Evolutionary conservation across 2,888 invertebrate genomes (phyloP).

Genomic region (Cecidostiba fungosa): DNA sequence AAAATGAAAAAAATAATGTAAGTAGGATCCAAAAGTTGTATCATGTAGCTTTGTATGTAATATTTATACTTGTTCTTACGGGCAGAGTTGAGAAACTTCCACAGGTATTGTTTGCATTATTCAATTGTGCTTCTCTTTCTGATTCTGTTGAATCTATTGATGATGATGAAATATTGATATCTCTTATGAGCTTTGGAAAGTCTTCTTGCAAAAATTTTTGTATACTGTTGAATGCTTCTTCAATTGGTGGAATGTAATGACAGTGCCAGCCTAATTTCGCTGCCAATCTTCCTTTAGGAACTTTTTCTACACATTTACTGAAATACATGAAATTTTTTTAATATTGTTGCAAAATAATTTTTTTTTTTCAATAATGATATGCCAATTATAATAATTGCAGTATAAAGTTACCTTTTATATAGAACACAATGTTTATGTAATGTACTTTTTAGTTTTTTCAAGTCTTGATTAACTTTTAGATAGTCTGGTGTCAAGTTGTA

Average conservation of each 20-base stretch:
- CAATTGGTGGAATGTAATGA: constrained; percentile 76
- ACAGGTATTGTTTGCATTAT: constrained; percentile 68
- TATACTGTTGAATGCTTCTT: constrained; percentile 77
- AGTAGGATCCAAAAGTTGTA: not conserved
- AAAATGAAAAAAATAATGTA: constrained; percentile 68
- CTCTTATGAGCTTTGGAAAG: constrained; percentile 76
- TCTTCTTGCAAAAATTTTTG: constrained; percentile 78
- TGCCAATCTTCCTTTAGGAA: constrained; percentile 74
- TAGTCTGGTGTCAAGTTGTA: constrained; percentile 77
- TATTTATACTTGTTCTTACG: constrained; percentile 68
- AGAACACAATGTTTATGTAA: constrained; percentile 75
- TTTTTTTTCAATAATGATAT: not conserved
- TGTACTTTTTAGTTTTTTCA: constrained; percentile 72
- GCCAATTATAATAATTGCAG: not conserved
- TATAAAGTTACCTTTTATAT: constrained; percentile 72
- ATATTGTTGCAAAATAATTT: constrained; percentile 11
- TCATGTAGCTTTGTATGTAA: not conserved
- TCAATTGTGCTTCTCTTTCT: constrained; percentile 59
- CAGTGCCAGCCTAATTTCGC: constrained; percentile 75
- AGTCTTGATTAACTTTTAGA: constrained; percentile 72
- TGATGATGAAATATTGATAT: constrained; percentile 74
- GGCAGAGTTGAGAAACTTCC: constrained; percentile 77
- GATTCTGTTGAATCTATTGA: constrained; percentile 64
- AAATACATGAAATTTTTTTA: constrained; percentile 24
- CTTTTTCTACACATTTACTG: constrained; percentile 74